phyloP scores from a whole-genome alignment of 2,113 vertebrate genomes.

The Climacteris rufus region DNA sequence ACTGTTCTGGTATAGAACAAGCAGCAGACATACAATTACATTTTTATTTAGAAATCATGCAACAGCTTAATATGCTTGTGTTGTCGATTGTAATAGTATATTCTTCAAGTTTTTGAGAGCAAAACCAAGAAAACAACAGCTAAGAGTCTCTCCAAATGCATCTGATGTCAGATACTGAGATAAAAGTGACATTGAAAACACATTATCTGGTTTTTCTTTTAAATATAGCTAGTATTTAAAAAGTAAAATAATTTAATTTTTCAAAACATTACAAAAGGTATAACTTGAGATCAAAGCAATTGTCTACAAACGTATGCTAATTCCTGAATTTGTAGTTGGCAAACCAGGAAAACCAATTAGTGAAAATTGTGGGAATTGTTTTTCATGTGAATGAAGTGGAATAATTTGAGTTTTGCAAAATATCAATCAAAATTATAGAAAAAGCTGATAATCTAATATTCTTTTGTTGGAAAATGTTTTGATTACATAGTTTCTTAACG shows the following conservation, averaged over 20 bases:
- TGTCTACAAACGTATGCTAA: background rate
- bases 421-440: background rate
- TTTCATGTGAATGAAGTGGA: background rate
- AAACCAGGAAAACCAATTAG: background rate
- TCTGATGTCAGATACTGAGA: background rate
- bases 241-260: background rate
- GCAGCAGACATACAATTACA: background rate
- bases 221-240: background rate
- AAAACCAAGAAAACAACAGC: background rate
- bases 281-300: background rate
- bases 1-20: background rate
- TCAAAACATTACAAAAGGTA: background rate
- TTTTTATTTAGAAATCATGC: background rate
- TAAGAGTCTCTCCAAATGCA: background rate
- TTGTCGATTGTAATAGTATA: background rate
- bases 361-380: background rate
- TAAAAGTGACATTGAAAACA: background rate
- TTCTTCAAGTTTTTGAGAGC: background rate
- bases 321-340: background rate
- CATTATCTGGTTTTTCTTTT: background rate
- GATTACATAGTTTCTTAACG: background rate
- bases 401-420: background rate
- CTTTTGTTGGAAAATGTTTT: background rate
- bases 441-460: background rate
- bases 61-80: background rate